A percentile compares a stretch with the other conserved stretches of the same genome.
These are phyloP conservation scores for Drosophila cognata DNA, from an alignment of 2,888 invertebrate species.

Conservation along the genomic window DNA sequence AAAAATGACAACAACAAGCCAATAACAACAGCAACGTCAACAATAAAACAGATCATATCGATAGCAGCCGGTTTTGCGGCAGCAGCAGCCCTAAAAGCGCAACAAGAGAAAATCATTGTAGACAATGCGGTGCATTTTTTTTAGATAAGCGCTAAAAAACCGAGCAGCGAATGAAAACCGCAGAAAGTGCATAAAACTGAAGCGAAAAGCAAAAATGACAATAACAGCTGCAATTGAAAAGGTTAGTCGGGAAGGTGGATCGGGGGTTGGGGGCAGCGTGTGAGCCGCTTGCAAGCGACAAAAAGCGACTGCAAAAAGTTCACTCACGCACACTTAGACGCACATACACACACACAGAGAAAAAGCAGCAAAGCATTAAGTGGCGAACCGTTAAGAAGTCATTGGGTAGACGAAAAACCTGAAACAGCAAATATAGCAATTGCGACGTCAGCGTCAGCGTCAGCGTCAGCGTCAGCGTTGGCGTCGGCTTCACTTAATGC, in stretches of 20 bases:
- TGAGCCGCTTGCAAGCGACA: conserved; percentile 36
- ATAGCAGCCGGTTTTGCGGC: conserved; percentile 18
- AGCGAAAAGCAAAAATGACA: conserved; percentile 74
- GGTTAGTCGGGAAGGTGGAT: not conserved
- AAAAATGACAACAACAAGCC: conserved; percentile 62
- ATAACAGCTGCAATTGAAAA: conserved; percentile 73
- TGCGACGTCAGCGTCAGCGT: conserved; percentile 1
- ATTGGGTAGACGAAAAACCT: conserved; percentile 72
- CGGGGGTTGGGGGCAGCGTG: conserved; percentile 11
- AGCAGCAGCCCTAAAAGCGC: conserved; percentile 74
- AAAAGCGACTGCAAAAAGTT: conserved; percentile 27
- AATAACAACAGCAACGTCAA: conserved; percentile 35
- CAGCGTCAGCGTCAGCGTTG: conserved; percentile 1
- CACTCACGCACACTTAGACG: not conserved
- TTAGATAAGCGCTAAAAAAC: conserved; percentile 47
- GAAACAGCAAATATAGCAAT: conserved; percentile 52
- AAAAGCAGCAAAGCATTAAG: conserved; percentile 68
- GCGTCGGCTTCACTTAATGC: conserved; percentile 34
- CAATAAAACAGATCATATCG: conserved; percentile 80
- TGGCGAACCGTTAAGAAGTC: conserved; percentile 78
- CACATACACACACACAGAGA: conserved; percentile 15
- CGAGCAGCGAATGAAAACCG: conserved; percentile 42
- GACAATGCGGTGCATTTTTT: conserved; percentile 58
- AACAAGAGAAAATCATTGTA: conserved; percentile 45
- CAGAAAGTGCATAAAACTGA: conserved; percentile 50